These are phyloP conservation scores for Aphaenogaster floridana DNA, from an alignment of 1,140 invertebrate species.

Conservation along the genomic window DNA sequence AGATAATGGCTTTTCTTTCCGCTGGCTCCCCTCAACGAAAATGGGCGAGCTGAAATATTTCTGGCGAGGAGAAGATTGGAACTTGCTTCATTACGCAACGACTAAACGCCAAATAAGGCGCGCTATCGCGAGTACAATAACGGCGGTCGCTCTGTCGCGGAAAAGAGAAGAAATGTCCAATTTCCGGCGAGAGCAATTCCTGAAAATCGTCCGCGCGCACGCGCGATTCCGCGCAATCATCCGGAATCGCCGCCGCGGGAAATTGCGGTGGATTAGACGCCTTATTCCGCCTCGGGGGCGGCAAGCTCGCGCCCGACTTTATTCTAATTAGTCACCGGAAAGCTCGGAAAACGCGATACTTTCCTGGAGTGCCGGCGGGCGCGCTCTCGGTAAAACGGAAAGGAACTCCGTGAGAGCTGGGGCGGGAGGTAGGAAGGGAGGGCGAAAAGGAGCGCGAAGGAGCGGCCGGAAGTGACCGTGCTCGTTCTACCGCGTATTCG, in stretches of 20 bases:
- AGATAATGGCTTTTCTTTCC: constrained; percentile 26
- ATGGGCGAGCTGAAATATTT: constrained; percentile 11
- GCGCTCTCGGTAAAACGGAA: neutral
- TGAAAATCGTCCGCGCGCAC: constrained; percentile 17
- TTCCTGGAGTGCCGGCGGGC: constrained; percentile 25
- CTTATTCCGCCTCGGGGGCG: constrained; percentile 26
- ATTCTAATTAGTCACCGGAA: constrained; percentile 63
- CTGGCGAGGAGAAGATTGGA: constrained; percentile 11
- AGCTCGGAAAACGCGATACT: constrained; percentile 57
- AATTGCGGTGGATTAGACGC: constrained; percentile 59
- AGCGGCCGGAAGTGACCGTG: constrained; percentile 43
- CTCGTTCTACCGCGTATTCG: constrained; percentile 55
- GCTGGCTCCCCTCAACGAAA: neutral
- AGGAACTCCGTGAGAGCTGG: neutral
- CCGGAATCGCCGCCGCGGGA: constrained; percentile 54
- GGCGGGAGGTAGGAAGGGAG: neutral
- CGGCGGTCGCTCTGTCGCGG: neutral
- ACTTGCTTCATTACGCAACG: constrained; percentile 8
- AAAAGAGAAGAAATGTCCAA: constrained; percentile 39
- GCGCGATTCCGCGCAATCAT: constrained; percentile 53
- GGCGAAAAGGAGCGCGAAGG: constrained; percentile 19
- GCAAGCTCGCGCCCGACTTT: constrained; percentile 47
- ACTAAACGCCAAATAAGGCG: constrained; percentile 38
- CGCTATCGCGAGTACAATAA: constrained; percentile 49
- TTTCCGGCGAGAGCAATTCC: constrained; percentile 40